Percentiles rank a stretch among this genome's conserved stretches.
Evolutionary conservation across 2,888 invertebrate genomes (phyloP).

Genomic region (Taphrorychus bicolor): DNA sequence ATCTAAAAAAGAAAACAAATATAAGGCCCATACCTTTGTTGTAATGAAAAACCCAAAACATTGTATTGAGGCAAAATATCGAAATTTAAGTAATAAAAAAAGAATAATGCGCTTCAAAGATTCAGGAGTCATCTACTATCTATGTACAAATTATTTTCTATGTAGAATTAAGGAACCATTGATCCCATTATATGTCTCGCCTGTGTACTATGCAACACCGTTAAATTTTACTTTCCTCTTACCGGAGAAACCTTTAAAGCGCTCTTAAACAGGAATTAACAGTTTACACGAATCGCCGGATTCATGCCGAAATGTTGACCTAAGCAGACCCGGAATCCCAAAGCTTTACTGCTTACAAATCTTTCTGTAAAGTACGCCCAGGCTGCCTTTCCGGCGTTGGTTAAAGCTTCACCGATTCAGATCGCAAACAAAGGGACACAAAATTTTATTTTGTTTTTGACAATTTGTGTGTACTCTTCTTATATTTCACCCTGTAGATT

Average conservation of each 20-base stretch:
- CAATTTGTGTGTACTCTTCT: too few relatives aligned
- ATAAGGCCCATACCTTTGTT: too few relatives aligned
- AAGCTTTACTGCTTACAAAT: constrained; percentile 34
- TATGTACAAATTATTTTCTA: background rate
- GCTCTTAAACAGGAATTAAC: constrained; percentile 26
- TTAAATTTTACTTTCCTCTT: background rate
- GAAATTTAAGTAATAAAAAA: too few relatives aligned
- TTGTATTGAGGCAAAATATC: too few relatives aligned
- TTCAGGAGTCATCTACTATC: too few relatives aligned
- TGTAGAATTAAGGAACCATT: background rate
- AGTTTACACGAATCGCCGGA: constrained; percentile 33
- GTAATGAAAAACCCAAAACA: too few relatives aligned
- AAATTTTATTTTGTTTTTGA: too few relatives aligned
- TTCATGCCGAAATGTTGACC: constrained; percentile 27
- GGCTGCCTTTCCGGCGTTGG: constrained; percentile 25
- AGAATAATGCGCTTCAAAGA: too few relatives aligned
- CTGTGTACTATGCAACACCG: too few relatives aligned
- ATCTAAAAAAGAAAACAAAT: too few relatives aligned
- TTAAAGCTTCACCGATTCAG: constrained; percentile 30
- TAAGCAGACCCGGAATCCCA: constrained; percentile 29
- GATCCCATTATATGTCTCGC: background rate
- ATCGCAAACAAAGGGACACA: constrained; percentile 28
- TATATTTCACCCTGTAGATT: too few relatives aligned
- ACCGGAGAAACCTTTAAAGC: constrained; percentile 9
- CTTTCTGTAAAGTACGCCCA: constrained; percentile 26